Evolutionary conservation across 2,797 vertebrate genomes (phyloP).

Genomic region (Lepus oiostolus): DNA sequence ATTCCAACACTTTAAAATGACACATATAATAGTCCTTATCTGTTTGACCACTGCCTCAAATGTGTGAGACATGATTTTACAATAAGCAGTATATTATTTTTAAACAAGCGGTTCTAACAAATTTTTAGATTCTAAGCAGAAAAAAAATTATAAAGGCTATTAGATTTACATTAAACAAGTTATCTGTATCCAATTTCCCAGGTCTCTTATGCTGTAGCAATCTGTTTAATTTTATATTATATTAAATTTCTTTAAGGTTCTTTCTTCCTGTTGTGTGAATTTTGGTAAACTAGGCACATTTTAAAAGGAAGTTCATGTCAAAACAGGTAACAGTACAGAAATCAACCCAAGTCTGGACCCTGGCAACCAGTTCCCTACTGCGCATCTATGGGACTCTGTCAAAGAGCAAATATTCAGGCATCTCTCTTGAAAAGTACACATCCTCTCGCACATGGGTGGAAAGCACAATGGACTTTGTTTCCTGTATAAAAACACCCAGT

Average conservation of each 20-base stretch:
- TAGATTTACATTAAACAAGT: conserved; percentile 82
- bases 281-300: conserved; percentile 87
- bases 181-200: conserved; percentile 78
- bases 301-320: conserved; percentile 79
- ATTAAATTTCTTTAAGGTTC: background rate
- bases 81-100: conserved; percentile 80
- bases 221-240: conserved; percentile 82
- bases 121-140: conserved; percentile 81
- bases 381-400: conserved; percentile 61
- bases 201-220: conserved; percentile 76
- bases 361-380: conserved; percentile 72
- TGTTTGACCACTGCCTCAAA: conserved; percentile 79
- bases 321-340: conserved; percentile 84
- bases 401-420: conserved; percentile 62
- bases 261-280: background rate
- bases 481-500: conserved; percentile 85
- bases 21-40: conserved; percentile 72
- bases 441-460: conserved; percentile 70
- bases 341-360: conserved; percentile 74
- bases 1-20: conserved; percentile 79
- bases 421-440: conserved; percentile 74
- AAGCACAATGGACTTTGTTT: conserved; percentile 83
- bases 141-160: conserved; percentile 79
- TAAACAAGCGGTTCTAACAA: conserved; percentile 83
- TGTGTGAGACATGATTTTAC: conserved; percentile 79